These are phyloP conservation scores for Ptychadena robeensis DNA, from an alignment of 2,797 vertebrate genomes.

Conservation along the genomic window DNA sequence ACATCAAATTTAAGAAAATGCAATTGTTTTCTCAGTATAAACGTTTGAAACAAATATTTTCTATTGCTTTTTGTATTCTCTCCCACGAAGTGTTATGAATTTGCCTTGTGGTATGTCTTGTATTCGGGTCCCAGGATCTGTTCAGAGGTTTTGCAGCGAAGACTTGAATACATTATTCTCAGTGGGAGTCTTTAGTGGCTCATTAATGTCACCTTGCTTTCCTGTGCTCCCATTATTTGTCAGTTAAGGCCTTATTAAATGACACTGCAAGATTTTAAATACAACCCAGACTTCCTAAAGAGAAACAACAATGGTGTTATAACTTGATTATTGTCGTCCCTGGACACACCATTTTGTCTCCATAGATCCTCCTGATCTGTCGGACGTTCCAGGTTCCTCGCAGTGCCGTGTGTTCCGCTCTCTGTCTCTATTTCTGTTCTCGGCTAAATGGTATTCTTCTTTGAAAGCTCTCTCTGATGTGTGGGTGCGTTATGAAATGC, in stretches of 20 bases:
- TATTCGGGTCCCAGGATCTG: no score
- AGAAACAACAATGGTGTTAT: not conserved
- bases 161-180: not conserved
- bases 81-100: no score
- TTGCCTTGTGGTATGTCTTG: not conserved
- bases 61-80: no score
- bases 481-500: constrained; percentile 43
- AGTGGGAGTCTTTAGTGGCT: constrained; percentile 4
- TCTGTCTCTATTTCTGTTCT: not conserved
- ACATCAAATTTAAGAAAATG: no score
- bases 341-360: not conserved
- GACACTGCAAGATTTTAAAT: not conserved
- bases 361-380: not conserved
- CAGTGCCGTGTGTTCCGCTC: not conserved
- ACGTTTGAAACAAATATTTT: no score
- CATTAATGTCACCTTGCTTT: constrained; percentile 9
- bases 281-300: not conserved
- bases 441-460: constrained; percentile 20
- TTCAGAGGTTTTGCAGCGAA: not conserved
- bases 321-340: not conserved
- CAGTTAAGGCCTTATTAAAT: not conserved
- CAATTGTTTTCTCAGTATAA: no score
- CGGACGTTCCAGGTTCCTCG: not conserved
- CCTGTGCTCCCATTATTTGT: not conserved
- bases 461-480: constrained; percentile 20